phyloP scores from a whole-genome alignment of 2,888 invertebrate species.

The Amblyteles armatorius region DNA sequence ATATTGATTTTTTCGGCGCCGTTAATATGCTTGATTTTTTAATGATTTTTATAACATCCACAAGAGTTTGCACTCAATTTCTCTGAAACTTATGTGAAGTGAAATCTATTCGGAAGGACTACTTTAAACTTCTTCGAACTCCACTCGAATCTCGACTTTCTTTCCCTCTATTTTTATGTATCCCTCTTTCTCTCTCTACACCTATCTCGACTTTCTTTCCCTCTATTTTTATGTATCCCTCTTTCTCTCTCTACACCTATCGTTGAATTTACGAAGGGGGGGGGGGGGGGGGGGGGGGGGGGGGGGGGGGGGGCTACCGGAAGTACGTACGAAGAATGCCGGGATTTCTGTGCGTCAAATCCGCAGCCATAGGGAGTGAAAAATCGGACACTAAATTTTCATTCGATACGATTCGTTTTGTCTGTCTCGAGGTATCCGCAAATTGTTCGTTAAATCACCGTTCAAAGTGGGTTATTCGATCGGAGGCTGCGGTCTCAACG shows the following conservation, averaged over 20 bases:
- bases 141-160: slow-evolving; percentile 50
- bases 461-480: slow-evolving; percentile 2
- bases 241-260: not conserved
- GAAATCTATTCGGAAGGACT: too few species aligned
- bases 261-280: slow-evolving; percentile 36
- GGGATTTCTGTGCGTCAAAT: slow-evolving; percentile 19
- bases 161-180: not conserved
- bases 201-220: slow-evolving; percentile 45
- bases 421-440: not conserved
- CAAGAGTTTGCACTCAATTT: too few species aligned
- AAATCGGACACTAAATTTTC: slow-evolving; percentile 14
- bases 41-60: too few species aligned
- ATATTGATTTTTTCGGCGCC: too few species aligned
- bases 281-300: not conserved
- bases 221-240: not conserved
- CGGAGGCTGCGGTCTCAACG: not conserved
- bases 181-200: not conserved
- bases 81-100: too few species aligned
- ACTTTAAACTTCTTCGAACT: slow-evolving; percentile 25
- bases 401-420: slow-evolving; percentile 2
- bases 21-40: too few species aligned
- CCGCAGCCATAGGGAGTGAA: not conserved
- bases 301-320: not conserved
- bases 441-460: slow-evolving; percentile 5
- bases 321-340: slow-evolving; percentile 4